phyloP scores from a whole-genome alignment of 2,113 vertebrate genomes.

The Eptesicus fuscus region DNA sequence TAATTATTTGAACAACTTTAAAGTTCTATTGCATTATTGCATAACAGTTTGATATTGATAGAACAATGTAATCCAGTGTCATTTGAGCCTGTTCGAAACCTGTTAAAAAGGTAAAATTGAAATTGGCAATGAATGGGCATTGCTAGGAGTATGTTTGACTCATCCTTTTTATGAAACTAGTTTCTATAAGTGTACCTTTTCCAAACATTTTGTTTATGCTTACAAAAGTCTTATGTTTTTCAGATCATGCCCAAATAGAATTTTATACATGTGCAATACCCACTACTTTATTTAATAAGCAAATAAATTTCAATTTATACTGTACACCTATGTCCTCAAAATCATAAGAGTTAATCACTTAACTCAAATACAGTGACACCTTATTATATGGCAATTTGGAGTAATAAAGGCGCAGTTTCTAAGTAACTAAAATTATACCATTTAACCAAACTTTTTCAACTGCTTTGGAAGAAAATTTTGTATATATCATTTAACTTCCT shows the following conservation, averaged over 20 bases:
- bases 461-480: neutral
- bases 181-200: neutral
- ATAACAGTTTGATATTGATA: neutral
- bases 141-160: neutral
- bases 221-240: neutral
- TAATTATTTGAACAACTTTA: neutral
- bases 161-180: neutral
- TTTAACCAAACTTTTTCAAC: neutral
- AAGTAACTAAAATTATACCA: neutral
- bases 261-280: neutral
- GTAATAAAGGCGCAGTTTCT: neutral
- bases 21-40: neutral
- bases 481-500: neutral
- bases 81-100: neutral
- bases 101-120: neutral
- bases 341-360: neutral
- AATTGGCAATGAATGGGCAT: neutral
- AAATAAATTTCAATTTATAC: neutral
- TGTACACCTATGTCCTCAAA: neutral
- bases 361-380: neutral
- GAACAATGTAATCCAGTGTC: neutral
- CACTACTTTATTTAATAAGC: neutral
- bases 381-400: neutral
- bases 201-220: neutral
- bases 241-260: neutral